Base-by-base conservation (phyloP, 1,140 invertebrate genomes). In the Brachionus paranguensis region DNA sequence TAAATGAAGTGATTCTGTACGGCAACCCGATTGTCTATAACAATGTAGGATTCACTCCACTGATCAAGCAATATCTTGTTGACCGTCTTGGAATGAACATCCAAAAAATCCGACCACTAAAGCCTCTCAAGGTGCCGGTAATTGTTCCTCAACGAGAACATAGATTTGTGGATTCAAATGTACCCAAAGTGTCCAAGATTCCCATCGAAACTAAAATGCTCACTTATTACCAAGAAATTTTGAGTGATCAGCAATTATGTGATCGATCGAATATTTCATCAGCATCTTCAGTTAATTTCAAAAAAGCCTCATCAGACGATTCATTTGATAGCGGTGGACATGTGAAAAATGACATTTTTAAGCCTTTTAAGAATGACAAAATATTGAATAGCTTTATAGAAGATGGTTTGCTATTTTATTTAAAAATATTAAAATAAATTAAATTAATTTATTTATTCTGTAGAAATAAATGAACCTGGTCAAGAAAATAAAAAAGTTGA, bases 1-100 rank as follows among this genome's bases (percentile, higher is more conserved):
- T 89, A 65, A 84, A 86, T 1, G 88, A 89, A 83, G 84, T 89
- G 14, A 84, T 88, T 11, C 86, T 89, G n/a, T 86, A 88, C 70
- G 85, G 87, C 81, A 89, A 89, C 84, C 89, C 89, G 11, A 86
- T 89, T 33, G 88, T 88, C 24, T 87, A 85, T 1, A 84, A 86
- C 4, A 86, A 86, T 41, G 85, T 85, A 47, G 88, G 88, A n/a
- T 88, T 88, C 83, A 88, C 88, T n/a, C 89, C 88, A n/a, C 78
- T 89, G 6, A 83, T 89, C 6, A 87, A 87, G 43, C 68, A 86
- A 17, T 89, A 88, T 85, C 84, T 89, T 8, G 84, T 86, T 1
- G 88, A 89, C 14, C 84, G 87, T 17, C 86, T 89, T 8, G 88
- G 88, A 12, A 88, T 89, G 37, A 86, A 85, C 33, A 84, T 88